These are phyloP conservation scores for Lutraria lutraria DNA, from an alignment of 2,888 invertebrate genomes.

Conservation along the genomic window DNA sequence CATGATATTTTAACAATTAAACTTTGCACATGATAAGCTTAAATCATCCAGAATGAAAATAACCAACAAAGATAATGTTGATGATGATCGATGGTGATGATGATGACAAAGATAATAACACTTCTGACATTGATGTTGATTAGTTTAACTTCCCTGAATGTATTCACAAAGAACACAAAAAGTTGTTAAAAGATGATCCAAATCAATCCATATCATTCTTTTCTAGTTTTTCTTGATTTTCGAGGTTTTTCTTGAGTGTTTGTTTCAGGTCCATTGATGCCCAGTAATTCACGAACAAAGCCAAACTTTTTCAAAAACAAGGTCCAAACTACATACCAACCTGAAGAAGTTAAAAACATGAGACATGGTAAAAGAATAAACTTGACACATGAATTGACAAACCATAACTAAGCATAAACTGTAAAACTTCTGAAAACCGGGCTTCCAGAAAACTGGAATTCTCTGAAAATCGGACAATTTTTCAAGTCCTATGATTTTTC, in stretches of 20 bases:
- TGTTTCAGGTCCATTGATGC: slow-evolving; percentile 71
- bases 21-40: too few species aligned
- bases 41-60: too few species aligned
- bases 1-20: too few species aligned
- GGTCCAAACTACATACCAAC: slow-evolving; percentile 91
- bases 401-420: background rate
- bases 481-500: too few species aligned
- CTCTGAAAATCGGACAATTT: too few species aligned
- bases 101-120: background rate
- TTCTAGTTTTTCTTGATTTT: slow-evolving; percentile 40
- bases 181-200: background rate
- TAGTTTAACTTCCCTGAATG: background rate
- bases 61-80: too few species aligned
- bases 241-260: slow-evolving; percentile 58
- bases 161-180: background rate
- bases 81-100: background rate
- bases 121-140: background rate
- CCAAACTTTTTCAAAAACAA: slow-evolving; percentile 95
- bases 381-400: background rate
- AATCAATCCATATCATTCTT: slow-evolving; percentile 24
- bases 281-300: slow-evolving; percentile 92
- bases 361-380: background rate
- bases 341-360: slow-evolving; percentile 59
- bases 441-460: too few species aligned
- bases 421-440: background rate